Base-by-base conservation (phyloP, 2,888 invertebrate species). In the Drosophila anomelani region DNA sequence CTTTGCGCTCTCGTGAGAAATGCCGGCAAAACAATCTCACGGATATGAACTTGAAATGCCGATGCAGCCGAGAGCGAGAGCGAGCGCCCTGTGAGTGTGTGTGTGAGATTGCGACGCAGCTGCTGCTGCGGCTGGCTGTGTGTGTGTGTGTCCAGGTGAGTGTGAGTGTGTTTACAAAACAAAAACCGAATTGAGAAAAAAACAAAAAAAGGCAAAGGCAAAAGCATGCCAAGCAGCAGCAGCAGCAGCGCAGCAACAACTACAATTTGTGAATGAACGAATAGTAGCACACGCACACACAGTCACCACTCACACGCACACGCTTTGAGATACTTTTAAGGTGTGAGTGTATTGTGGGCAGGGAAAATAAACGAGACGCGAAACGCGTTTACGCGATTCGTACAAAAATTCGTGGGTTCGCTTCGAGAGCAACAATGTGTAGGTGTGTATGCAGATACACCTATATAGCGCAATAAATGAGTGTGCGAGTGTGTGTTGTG, bases 381-480 rank as follows among this genome's bases (percentile, higher is more conserved):
- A 90, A 90, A 91, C 91, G 91, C 91, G 91, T 91, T 90, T 87
- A 90, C 88, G 91, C 90, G 91, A 91, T 92, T 92, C 91, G 92
- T 92, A 91, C 89, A 90, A 82, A 91, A 91, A 82, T 74, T 78
- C 79, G 75, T 79, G 76, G 76, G 79, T 84, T 53, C 71, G 77
- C 54, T 76, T 38, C 68, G 59, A 81, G 70, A 77, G 75, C 75
- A 46, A 34, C 59, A 55, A 68, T 23, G 83, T 85, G 81, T 81
- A 81, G 81, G 81, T 81, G 81, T 64, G 41, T 13, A 60, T 60
- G 60, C 60, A 41, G 41, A 60, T 60, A 53, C 36, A 53, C 41
- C 47, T 55, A 34, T 44, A 51, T 64, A 34, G 2, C 49, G 13
- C 41, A 58, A n/a, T 58, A 51, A 55, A 36, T 74, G 71, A 76